These are phyloP conservation scores for Rhizomys pruinosus DNA, from an alignment of 2,113 vertebrate genomes.

Conservation along the genomic window DNA sequence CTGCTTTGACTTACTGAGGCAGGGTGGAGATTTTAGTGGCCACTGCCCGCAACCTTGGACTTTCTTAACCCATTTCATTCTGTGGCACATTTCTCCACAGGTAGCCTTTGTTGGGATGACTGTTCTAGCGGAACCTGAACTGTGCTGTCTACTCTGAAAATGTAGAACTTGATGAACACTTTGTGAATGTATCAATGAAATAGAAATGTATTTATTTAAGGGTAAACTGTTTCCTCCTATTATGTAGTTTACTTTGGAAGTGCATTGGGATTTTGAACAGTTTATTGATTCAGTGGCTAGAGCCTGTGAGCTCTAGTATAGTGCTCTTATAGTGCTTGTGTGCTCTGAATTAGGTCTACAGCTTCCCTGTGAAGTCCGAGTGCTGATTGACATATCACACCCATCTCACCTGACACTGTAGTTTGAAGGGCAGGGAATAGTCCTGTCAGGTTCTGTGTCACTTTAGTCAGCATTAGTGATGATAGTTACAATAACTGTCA, in stretches of 20 bases:
- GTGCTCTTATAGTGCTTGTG: neutral
- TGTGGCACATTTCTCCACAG: no score
- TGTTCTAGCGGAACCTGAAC: neutral
- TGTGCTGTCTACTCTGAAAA: slow-evolving; percentile 1
- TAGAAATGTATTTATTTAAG: slow-evolving; percentile 6
- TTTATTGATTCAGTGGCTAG: neutral
- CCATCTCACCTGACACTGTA: neutral
- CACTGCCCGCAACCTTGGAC: neutral
- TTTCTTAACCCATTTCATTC: no score
- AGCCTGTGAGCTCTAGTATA: no score
- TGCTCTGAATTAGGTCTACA: neutral
- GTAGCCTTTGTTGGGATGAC: neutral
- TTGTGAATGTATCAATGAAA: neutral
- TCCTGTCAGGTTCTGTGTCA: no score
- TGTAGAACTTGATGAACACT: neutral
- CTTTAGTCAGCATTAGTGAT: no score
- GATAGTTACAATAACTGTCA: no score
- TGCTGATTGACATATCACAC: neutral
- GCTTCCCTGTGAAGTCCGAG: no score
- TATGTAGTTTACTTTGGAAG: slow-evolving; percentile 22
- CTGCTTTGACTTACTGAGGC: neutral
- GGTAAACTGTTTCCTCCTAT: neutral
- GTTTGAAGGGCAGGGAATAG: neutral
- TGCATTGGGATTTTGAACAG: neutral
- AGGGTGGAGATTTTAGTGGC: neutral